Percentiles rank a stretch among this genome's conserved stretches.
Evolutionary conservation across 2,113 vertebrate genomes (phyloP).

Genomic region (Vimba vimba): DNA sequence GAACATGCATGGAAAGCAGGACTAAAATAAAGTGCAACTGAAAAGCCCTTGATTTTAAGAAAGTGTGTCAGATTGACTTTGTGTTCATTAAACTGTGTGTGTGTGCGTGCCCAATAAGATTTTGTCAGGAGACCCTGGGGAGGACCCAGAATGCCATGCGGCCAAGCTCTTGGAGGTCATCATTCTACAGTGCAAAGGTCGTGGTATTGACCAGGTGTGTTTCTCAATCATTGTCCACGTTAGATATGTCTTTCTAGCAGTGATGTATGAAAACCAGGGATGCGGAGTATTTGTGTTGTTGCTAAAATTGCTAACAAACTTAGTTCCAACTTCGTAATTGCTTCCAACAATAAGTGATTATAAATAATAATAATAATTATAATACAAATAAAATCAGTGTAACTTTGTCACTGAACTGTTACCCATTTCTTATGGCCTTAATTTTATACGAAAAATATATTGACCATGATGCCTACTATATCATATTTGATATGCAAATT

Average conservation of each 20-base stretch:
- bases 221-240: background rate
- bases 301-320: too few species aligned
- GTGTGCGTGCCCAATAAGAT: conserved; percentile 72
- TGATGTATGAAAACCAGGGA: background rate
- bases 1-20: background rate
- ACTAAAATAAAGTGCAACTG: background rate
- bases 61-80: background rate
- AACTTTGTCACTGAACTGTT: too few species aligned
- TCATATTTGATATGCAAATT: too few species aligned
- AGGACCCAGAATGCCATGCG: conserved; percentile 97
- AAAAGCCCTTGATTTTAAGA: background rate
- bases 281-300: too few species aligned
- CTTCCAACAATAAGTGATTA: too few species aligned
- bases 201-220: conserved; percentile 95
- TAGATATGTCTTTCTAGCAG: background rate
- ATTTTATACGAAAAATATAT: too few species aligned
- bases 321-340: too few species aligned
- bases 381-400: too few species aligned
- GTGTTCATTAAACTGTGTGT: background rate
- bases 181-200: conserved; percentile 97
- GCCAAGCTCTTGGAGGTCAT: conserved; percentile 96
- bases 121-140: conserved; percentile 95
- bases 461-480: too few species aligned
- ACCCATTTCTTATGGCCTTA: too few species aligned
- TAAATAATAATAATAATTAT: too few species aligned